phyloP scores from a whole-genome alignment of 2,888 invertebrate genomes.

The Phalera bucephala region DNA sequence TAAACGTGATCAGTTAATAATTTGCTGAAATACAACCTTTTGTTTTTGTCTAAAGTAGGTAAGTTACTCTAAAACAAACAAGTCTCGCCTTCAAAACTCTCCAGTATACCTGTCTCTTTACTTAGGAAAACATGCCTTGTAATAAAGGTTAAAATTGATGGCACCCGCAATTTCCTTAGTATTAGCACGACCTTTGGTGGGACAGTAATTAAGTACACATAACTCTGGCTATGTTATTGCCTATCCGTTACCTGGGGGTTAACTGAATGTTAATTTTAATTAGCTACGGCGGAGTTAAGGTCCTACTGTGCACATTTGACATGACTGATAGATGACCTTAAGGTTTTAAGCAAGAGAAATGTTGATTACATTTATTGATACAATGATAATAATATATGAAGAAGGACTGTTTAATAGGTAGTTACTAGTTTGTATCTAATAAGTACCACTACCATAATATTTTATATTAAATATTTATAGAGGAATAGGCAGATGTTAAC shows the following conservation, averaged over 20 bases:
- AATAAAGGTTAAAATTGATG: conserved; percentile 35
- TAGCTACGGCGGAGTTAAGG: background rate
- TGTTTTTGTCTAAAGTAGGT: no score
- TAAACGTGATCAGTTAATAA: no score
- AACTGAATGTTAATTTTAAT: conserved; percentile 16
- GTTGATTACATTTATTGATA: no score
- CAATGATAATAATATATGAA: no score
- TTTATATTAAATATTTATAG: no score
- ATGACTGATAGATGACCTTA: background rate
- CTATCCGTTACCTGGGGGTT: conserved; percentile 12
- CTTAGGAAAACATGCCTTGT: conserved; percentile 28
- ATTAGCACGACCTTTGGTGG: conserved; percentile 32
- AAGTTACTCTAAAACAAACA: no score
- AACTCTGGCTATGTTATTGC: conserved; percentile 13
- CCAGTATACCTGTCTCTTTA: conserved; percentile 11
- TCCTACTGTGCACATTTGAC: background rate
- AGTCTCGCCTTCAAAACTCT: no score
- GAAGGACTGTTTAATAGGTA: no score
- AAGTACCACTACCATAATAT: no score
- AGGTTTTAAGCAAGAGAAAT: background rate
- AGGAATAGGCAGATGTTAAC: no score
- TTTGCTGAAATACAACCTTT: no score
- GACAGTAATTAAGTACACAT: conserved; percentile 19
- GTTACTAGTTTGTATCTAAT: no score
- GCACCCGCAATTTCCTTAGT: conserved; percentile 29